These are phyloP conservation scores for Shargacucullia verbasci DNA, from an alignment of 2,888 invertebrate species.

Conservation along the genomic window DNA sequence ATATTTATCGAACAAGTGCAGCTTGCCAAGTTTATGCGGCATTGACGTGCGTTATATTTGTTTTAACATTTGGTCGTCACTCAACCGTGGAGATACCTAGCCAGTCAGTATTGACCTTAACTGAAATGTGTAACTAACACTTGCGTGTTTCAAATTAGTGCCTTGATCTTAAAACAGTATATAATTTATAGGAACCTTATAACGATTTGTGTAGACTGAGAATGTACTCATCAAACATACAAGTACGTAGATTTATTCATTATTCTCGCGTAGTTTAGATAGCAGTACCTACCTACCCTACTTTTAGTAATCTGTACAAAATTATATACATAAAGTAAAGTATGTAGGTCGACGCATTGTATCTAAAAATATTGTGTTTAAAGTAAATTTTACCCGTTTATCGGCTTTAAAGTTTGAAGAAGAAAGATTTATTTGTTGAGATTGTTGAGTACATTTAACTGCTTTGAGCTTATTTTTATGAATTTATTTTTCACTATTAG, in stretches of 20 bases:
- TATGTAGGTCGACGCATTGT: slow-evolving; percentile 30
- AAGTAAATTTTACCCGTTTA: slow-evolving; percentile 19
- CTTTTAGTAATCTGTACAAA: slow-evolving; percentile 7
- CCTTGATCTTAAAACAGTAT: slow-evolving; percentile 60
- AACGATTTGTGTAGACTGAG: slow-evolving; percentile 29
- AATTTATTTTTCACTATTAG: neutral
- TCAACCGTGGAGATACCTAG: slow-evolving; percentile 35
- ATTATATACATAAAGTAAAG: slow-evolving; percentile 19
- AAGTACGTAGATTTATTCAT: no score
- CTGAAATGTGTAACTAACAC: slow-evolving; percentile 28
- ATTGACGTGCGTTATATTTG: slow-evolving; percentile 60
- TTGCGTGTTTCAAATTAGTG: slow-evolving; percentile 48
- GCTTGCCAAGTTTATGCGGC: slow-evolving; percentile 59
- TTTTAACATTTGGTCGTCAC: slow-evolving; percentile 49
- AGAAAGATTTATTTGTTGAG: slow-evolving; percentile 3
- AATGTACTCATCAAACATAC: slow-evolving; percentile 1
- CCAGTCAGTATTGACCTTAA: slow-evolving; percentile 47
- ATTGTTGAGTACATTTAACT: slow-evolving; percentile 1
- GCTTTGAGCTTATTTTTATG: neutral
- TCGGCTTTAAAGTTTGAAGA: slow-evolving; percentile 16
- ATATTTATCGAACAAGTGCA: slow-evolving; percentile 51
- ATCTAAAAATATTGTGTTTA: slow-evolving; percentile 34
- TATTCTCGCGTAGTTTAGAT: slow-evolving; percentile 1
- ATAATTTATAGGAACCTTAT: slow-evolving; percentile 44
- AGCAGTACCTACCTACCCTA: neutral